Conservation (phyloP, 2,797 vertebrate species). For the Gymnopithys bicolor region DNA sequence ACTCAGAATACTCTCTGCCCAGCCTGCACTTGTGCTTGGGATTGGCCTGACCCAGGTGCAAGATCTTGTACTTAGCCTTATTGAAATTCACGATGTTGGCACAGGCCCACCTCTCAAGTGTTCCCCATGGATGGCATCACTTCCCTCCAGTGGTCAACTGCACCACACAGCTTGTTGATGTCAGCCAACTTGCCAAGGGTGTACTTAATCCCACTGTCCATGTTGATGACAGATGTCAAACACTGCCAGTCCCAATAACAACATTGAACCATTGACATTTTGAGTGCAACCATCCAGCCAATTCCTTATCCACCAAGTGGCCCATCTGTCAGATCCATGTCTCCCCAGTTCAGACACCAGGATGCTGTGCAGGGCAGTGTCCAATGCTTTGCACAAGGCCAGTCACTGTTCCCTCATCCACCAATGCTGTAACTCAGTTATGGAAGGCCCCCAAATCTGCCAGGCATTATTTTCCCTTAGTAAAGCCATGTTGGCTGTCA, state of each 20-base stretch:
- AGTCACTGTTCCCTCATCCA: neutral
- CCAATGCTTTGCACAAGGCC: neutral
- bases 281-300: neutral
- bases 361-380: neutral
- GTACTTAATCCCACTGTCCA: neutral
- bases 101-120: neutral
- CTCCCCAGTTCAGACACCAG: neutral
- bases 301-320: neutral
- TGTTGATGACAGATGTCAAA: neutral
- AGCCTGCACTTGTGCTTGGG: neutral
- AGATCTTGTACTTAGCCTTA: neutral
- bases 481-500: neutral
- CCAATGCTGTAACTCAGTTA: neutral
- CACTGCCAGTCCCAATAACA: neutral
- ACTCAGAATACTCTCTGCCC: neutral
- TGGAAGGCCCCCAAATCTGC: neutral
- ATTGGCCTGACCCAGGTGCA: neutral
- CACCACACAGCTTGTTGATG: neutral
- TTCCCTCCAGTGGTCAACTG: fast-evolving
- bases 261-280: neutral
- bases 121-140: no score
- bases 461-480: neutral
- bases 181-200: neutral
- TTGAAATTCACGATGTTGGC: neutral
- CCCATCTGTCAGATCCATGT: neutral